These are phyloP conservation scores for Zaprionus vittiger DNA, from an alignment of 1,140 invertebrate species.

Conservation along the genomic window DNA sequence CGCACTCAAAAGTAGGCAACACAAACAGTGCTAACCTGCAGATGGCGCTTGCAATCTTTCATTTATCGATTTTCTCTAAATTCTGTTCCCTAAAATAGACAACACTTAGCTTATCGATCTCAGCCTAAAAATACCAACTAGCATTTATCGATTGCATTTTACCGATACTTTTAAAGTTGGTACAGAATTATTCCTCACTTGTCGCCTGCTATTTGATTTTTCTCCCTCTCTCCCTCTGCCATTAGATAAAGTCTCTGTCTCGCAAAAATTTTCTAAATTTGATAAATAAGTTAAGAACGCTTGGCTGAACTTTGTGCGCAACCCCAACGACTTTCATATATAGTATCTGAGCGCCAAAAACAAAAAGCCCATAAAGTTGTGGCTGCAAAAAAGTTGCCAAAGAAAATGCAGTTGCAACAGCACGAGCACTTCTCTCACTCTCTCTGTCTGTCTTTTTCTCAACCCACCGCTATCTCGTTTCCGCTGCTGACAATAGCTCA, in stretches of 20 bases:
- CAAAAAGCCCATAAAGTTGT: slow-evolving; percentile 48
- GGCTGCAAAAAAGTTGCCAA: slow-evolving; percentile 61
- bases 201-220: neutral
- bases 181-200: neutral
- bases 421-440: neutral
- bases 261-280: slow-evolving; percentile 46
- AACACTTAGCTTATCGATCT: neutral
- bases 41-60: neutral
- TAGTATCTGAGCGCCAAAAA: slow-evolving; percentile 14
- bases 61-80: neutral
- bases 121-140: neutral
- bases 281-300: slow-evolving; percentile 56
- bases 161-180: neutral
- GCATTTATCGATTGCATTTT: slow-evolving; percentile 12
- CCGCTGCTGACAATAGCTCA: slow-evolving; percentile 63
- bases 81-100: neutral
- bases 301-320: slow-evolving; percentile 33
- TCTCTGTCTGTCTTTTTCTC: slow-evolving; percentile 1
- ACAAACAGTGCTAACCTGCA: neutral
- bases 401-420: slow-evolving; percentile 39
- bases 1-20: neutral
- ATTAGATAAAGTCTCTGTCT: slow-evolving; percentile 18
- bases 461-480: neutral
- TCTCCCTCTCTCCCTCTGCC: slow-evolving; percentile 3
- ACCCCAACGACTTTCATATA: slow-evolving; percentile 47